Percentiles rank a stretch among this genome's conserved stretches.
phyloP scores from a whole-genome alignment of 2,888 invertebrate genomes.

The Drosophila greeni region DNA sequence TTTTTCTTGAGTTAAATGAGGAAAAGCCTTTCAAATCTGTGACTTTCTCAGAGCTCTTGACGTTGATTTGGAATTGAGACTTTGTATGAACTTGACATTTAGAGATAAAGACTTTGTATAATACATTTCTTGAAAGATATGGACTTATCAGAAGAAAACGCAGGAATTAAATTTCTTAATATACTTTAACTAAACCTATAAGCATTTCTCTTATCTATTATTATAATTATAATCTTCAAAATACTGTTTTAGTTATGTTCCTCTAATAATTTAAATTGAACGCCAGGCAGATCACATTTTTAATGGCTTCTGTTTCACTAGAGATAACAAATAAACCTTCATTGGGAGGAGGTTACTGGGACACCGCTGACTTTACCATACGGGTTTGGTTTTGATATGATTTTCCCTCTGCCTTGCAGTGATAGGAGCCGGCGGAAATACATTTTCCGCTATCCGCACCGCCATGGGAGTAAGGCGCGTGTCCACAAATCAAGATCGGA shows the following conservation, averaged over 20 bases:
- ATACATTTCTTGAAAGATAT: not conserved
- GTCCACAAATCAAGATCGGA: constrained; percentile 80
- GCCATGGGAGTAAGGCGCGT: constrained; percentile 81
- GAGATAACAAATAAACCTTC: not conserved
- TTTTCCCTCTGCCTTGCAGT: constrained; percentile 70
- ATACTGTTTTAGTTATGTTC: not conserved
- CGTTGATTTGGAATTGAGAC: not conserved
- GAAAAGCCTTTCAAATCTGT: not conserved
- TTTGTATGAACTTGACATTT: constrained; percentile 9
- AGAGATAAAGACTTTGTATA: constrained; percentile 1
- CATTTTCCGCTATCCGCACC: constrained; percentile 84
- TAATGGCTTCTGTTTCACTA: not conserved
- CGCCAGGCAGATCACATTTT: not conserved
- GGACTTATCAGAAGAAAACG: not conserved
- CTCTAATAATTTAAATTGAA: not conserved
- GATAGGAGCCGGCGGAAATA: constrained; percentile 86
- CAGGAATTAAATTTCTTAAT: too few relatives aligned
- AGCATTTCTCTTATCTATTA: too few relatives aligned
- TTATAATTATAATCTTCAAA: too few relatives aligned
- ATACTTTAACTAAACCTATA: too few relatives aligned
- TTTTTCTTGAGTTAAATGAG: too few relatives aligned
- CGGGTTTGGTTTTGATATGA: constrained; percentile 4
- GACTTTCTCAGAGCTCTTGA: not conserved
- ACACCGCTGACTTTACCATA: constrained; percentile 2
- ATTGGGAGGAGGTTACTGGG: constrained; percentile 13